phyloP scores from a whole-genome alignment of 2,888 invertebrate genomes.

The Acleris holmiana region DNA sequence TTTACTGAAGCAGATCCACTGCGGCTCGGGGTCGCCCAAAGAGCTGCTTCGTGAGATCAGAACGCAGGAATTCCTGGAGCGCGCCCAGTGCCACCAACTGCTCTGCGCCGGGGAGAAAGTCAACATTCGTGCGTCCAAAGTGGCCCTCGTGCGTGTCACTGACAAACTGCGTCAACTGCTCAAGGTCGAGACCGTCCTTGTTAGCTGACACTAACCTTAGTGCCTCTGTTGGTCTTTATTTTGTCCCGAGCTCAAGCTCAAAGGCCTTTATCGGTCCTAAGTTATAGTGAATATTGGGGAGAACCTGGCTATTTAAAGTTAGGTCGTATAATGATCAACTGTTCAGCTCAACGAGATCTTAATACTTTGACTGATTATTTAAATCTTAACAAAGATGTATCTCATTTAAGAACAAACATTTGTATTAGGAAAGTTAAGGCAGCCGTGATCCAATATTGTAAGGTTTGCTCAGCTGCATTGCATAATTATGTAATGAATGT shows the following conservation, averaged over 20 bases:
- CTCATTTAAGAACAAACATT: conserved; percentile 77
- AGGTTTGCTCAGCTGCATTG: conserved; percentile 27
- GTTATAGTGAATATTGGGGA: background rate
- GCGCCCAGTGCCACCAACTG: conserved; percentile 91
- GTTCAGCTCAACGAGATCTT: conserved; percentile 70
- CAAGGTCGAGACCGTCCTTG: conserved; percentile 90
- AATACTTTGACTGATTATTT: conserved; percentile 72
- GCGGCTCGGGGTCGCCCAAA: conserved; percentile 83
- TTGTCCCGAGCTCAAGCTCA: background rate
- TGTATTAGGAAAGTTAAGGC: conserved; percentile 74
- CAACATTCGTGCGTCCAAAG: conserved; percentile 91
- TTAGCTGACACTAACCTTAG: conserved; percentile 82
- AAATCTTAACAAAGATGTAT: conserved; percentile 65
- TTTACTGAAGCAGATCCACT: conserved; percentile 88
- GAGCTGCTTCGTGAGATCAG: conserved; percentile 87
- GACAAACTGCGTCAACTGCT: conserved; percentile 92
- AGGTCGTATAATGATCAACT: conserved; percentile 30
- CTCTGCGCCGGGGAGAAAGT: conserved; percentile 91
- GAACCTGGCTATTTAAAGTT: conserved; percentile 15
- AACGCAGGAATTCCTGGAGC: conserved; percentile 91
- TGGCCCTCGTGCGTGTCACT: conserved; percentile 92
- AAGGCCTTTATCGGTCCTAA: too few species aligned
- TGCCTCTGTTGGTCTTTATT: conserved; percentile 8
- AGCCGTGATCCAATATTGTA: conserved; percentile 56
- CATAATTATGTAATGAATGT: conserved; percentile 9